Evolutionary conservation across 64 coral and sea anemone species (phyloP), one percentile per base, ranked within the genome.

Genomic region (Trachythela sp.): DNA sequence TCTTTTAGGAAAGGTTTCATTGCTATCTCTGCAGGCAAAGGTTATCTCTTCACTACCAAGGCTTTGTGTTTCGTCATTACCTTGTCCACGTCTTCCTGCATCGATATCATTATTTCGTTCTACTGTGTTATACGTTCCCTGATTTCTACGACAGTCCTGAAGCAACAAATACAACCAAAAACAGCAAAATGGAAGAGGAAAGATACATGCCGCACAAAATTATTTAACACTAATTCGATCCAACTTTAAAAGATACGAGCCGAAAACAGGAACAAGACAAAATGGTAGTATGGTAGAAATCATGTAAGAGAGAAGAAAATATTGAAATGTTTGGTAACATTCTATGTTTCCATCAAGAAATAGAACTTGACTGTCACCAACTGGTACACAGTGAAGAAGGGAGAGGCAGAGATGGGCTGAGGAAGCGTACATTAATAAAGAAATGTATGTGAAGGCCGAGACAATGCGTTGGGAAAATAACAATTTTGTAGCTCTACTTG

Each of bases 291-390:
- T 35, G 26, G 75, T 34, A 15, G 37, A 35, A 15, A 80, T 30
- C 0, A 80, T 30, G 37, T 80, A 80, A 10, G 33, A n/a, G 8
- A 80, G 20, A 39, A 80, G 75, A 39, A 80, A 80, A 39, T 80
- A 80, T 80, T 80, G 75, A 39, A 80, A 39, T 37, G 75, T 36
- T 80, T 80, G 4, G 75, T 80, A 38, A 30, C 75, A 80, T 39
- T 80, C 20, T 17, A 80, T 39, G 75, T 35, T 37, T 5, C 75
- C 75, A 80, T 80, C 75, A 38, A 80, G 31, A 80, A 80, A 80
- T 39, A 80, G 35, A 30, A 80, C 75, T 30, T 34, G 31, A 15
- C 13, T 13, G 15, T 35, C 33, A 39, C 30, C 37, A 29, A 80
- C 4, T 35, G 75, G 32, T 37, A 80, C 75, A 35, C 75, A 80